Conservation (phyloP, 2,888 invertebrate genomes). For the Cheilosia vernalis region DNA sequence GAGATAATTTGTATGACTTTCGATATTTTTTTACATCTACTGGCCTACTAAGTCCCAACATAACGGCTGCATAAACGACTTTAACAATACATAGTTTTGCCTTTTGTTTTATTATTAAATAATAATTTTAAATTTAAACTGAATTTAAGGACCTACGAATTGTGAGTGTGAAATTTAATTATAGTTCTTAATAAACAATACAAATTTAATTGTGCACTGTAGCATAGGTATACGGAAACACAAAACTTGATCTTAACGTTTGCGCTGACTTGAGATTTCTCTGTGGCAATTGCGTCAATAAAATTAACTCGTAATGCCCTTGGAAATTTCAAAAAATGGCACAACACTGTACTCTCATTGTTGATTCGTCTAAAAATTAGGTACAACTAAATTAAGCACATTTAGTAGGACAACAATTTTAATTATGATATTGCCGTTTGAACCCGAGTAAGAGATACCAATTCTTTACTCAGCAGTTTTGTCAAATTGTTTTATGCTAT, state of each 20-base stretch:
- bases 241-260: slow-evolving; percentile 62
- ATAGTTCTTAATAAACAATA: neutral
- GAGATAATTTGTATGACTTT: slow-evolving; percentile 73
- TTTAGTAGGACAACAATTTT: too few species aligned
- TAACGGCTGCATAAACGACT: slow-evolving; percentile 80
- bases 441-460: too few species aligned
- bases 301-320: slow-evolving; percentile 79
- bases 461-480: too few species aligned
- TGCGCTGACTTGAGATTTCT: slow-evolving; percentile 80
- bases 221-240: too few species aligned
- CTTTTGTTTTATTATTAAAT: neutral
- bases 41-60: slow-evolving; percentile 84
- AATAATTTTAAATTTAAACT: too few species aligned
- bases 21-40: slow-evolving; percentile 78
- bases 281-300: slow-evolving; percentile 78
- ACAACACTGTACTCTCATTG: slow-evolving; percentile 77
- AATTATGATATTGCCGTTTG: neutral
- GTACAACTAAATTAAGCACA: too few species aligned
- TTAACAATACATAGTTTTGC: neutral
- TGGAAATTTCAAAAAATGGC: slow-evolving; percentile 81
- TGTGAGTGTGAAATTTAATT: too few species aligned
- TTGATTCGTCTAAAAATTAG: slow-evolving; percentile 4
- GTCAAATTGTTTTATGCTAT: too few species aligned
- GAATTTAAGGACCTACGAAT: neutral
- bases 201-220: neutral